Evolutionary conservation across 2,888 invertebrate species (phyloP).

Genomic region (Diarsia mendica): DNA sequence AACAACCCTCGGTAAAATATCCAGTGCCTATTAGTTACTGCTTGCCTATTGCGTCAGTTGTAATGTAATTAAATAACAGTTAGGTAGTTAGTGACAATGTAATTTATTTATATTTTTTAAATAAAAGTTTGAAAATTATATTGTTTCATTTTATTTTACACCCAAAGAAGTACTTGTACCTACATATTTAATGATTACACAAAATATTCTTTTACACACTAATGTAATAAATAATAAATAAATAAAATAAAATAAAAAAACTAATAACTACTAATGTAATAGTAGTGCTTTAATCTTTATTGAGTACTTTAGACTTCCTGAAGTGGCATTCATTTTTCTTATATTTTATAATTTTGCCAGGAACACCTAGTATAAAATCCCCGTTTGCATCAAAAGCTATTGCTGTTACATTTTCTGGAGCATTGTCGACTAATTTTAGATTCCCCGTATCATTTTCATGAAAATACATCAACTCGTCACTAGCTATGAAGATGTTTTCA

Average conservation of each 20-base stretch:
- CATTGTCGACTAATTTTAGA: conserved; percentile 75
- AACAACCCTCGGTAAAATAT: conserved; percentile 12
- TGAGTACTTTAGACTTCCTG: conserved; percentile 48
- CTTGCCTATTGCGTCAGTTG: conserved; percentile 43
- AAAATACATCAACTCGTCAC: conserved; percentile 78
- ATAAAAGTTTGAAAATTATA: conserved; percentile 47
- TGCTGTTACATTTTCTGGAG: conserved; percentile 79
- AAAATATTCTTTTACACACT: not conserved
- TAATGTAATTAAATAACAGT: too few relatives aligned
- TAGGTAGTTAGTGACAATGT: conserved; percentile 6
- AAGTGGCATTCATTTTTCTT: conserved; percentile 76
- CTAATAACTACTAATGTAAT: too few relatives aligned
- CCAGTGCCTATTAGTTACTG: conserved; percentile 29
- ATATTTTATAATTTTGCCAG: conserved; percentile 80
- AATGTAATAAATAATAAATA: too few relatives aligned
- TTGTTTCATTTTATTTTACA: conserved; percentile 9
- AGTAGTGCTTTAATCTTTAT: conserved; percentile 9
- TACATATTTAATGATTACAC: not conserved
- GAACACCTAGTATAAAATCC: conserved; percentile 78
- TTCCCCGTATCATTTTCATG: conserved; percentile 79
- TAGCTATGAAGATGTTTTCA: conserved; percentile 79
- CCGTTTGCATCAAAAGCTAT: conserved; percentile 81
- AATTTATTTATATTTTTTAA: conserved; percentile 74
- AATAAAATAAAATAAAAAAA: too few relatives aligned
- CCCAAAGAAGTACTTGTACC: not conserved